These are phyloP conservation scores for Arctocebus calabarensis DNA, from an alignment of 2,797 vertebrate species.

Conservation along the genomic window DNA sequence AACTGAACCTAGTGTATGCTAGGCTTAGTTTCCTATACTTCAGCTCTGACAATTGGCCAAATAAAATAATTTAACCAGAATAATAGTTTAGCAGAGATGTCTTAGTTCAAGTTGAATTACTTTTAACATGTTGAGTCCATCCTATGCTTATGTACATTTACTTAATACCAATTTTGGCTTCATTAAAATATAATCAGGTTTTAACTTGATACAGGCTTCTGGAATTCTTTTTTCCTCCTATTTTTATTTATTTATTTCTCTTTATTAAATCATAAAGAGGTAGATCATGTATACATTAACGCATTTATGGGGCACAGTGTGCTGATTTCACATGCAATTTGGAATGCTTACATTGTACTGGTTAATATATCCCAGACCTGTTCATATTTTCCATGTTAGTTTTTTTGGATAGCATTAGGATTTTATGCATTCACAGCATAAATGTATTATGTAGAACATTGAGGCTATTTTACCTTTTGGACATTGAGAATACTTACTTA, in stretches of 20 bases:
- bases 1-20: background rate
- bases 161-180: background rate
- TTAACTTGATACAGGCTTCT: background rate
- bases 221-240: background rate
- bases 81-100: background rate
- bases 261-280: too few relatives aligned
- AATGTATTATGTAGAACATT: background rate
- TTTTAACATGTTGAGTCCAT: background rate
- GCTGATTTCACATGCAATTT: too few relatives aligned
- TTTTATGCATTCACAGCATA: background rate
- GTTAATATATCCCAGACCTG: too few relatives aligned
- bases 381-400: background rate
- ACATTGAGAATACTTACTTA: slow-evolving; percentile 40
- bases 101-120: background rate
- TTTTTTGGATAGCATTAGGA: slow-evolving; percentile 1
- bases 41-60: slow-evolving; percentile 1
- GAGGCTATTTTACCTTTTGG: background rate
- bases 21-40: background rate
- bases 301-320: too few relatives aligned
- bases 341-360: too few relatives aligned
- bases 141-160: background rate
- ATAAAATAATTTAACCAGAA: background rate
- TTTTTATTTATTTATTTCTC: too few relatives aligned
- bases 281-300: too few relatives aligned
- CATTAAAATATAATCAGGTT: background rate